These are phyloP conservation scores for Rhynchonycteris naso DNA, from an alignment of 2,797 vertebrate genomes.

Conservation along the genomic window DNA sequence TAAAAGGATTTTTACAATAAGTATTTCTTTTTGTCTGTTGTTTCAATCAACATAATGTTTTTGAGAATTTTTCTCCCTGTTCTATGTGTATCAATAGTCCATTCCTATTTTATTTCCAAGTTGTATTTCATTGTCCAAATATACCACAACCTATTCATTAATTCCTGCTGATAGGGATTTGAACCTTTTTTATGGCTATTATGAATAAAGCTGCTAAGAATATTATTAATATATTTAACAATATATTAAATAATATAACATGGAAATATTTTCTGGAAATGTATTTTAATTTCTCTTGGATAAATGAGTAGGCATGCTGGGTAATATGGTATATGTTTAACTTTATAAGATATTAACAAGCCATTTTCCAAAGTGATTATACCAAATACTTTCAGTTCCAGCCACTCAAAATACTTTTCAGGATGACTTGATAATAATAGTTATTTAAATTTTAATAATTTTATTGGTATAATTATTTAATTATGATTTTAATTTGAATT, in stretches of 20 bases:
- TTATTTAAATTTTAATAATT: neutral
- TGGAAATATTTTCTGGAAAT: neutral
- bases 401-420: neutral
- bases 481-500: too few relatives aligned
- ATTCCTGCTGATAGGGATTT: neutral
- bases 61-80: neutral
- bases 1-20: neutral
- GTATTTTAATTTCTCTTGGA: constrained; percentile 23
- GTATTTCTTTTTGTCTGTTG: neutral
- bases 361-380: neutral
- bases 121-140: neutral
- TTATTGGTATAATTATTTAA: neutral
- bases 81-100: neutral
- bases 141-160: neutral
- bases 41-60: neutral
- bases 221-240: neutral
- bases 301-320: neutral
- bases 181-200: neutral
- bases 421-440: neutral
- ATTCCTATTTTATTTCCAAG: neutral
- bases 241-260: neutral
- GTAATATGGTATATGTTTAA: neutral
- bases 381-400: neutral
- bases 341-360: neutral
- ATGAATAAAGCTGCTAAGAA: constrained; percentile 25